Evolutionary conservation across 2,797 vertebrate genomes (phyloP), one percentile per base, ranked within the genome.

Genomic region (Thamnophis elegans): DNA sequence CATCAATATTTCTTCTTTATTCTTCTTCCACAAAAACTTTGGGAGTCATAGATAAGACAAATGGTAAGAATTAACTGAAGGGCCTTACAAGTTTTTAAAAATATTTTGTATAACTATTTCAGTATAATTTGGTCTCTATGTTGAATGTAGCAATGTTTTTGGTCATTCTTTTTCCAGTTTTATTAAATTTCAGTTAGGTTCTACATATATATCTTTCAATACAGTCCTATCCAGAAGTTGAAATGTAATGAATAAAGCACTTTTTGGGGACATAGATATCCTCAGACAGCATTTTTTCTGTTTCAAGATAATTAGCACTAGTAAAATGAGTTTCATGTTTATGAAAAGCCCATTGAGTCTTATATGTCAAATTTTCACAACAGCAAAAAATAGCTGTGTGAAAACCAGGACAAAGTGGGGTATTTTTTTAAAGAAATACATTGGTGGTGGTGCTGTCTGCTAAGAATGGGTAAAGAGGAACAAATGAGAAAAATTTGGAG

Each of bases 1-100:
- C 94, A 94, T 13, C 55, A 91, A 90, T 90, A 89, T 47, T 65
- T 3, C 94, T 92, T 95, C 94, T 12, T 53, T 92, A 25, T 56
- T 59, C 54, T 47, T 88, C 36, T 89, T 78, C 42, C 55, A 53
- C n/a, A 82, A 59, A 73, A 42, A 60, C 32, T 85, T 85, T 62
- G 87, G 28, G 26, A 2, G 20, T 22, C 28, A 60, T 14, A 88
- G 65, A 92, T 68, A 51, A 55, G 42, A 60, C 12, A 59, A 18
- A 62, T 42, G 28, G 13, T 86, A 65, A 22, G 36, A 51, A 85
- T 91, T 89, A 10, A 85, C 22, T 14, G 89, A 88, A 56, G 22
- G 22, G 26, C 47, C 60, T 53, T 85, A 16, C n/a, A 85, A 85
- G n/a, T 89, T 73, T 68, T 32, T 1, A 36, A 73, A 68, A 73